These are phyloP conservation scores for Odontothrips loti DNA, from an alignment of 2,888 invertebrate genomes.

Conservation along the genomic window DNA sequence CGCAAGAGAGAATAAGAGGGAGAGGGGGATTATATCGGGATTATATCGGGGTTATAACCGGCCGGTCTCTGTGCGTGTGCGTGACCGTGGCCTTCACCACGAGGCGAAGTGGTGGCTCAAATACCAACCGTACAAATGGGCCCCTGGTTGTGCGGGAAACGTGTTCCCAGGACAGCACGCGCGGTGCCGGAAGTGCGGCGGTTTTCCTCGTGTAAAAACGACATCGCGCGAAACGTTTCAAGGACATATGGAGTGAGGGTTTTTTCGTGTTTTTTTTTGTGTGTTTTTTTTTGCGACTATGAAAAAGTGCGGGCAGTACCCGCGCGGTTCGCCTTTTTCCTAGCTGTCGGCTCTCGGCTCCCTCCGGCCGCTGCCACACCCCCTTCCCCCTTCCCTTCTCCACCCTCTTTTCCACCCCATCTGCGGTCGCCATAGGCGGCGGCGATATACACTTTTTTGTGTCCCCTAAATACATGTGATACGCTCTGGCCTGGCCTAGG, in stretches of 20 bases:
- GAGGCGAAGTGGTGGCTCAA: too few relatives aligned
- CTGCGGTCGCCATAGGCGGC: background rate
- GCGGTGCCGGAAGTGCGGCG: too few relatives aligned
- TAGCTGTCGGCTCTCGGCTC: too few relatives aligned
- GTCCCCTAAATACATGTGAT: background rate
- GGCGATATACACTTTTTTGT: background rate
- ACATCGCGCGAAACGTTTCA: too few relatives aligned
- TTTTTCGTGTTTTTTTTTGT: too few relatives aligned
- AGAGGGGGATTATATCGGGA: background rate
- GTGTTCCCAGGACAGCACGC: too few relatives aligned
- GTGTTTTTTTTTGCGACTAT: too few relatives aligned
- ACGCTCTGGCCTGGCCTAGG: background rate
- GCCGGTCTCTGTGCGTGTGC: background rate
- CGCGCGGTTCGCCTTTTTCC: background rate
- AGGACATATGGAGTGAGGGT: too few relatives aligned
- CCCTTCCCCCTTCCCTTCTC: background rate
- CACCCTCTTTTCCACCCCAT: background rate
- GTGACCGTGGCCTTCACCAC: background rate
- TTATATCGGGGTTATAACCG: conserved; percentile 6
- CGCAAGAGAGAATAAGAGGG: background rate
- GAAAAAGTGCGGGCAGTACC: too few relatives aligned
- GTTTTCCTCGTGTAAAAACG: too few relatives aligned
- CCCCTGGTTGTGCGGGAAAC: too few relatives aligned
- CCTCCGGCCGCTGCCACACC: background rate
- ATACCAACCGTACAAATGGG: too few relatives aligned